Conservation (phyloP, 53 echinoderm and acorn worm genomes). For the Stichopus horrens region DNA sequence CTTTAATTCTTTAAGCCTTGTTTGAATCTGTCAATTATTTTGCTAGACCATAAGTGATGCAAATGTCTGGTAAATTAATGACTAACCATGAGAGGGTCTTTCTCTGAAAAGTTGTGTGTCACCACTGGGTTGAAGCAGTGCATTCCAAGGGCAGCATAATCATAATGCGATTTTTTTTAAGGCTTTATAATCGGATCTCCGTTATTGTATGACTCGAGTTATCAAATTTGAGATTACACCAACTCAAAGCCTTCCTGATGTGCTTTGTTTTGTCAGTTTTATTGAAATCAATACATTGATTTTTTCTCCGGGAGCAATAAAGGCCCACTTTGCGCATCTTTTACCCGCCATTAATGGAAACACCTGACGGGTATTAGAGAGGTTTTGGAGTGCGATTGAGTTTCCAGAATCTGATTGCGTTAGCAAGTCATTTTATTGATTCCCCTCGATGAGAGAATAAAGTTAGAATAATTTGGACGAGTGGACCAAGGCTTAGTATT, state of each 20-base stretch:
- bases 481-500: conserved; percentile 35
- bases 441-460: conserved; percentile 14
- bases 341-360: conserved; percentile 37
- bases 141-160: conserved; percentile 28
- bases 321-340: conserved; percentile 29
- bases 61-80: not conserved
- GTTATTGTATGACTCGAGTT: conserved; percentile 9
- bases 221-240: conserved; percentile 40
- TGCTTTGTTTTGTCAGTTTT: conserved; percentile 35
- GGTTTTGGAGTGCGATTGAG: conserved; percentile 22
- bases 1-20: too few relatives aligned
- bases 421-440: conserved; percentile 40
- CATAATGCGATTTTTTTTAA: not conserved
- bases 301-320: conserved; percentile 18
- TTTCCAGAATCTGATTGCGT: conserved; percentile 39
- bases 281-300: conserved; percentile 44
- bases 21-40: too few relatives aligned
- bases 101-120: conserved; percentile 21
- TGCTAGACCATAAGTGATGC: too few relatives aligned
- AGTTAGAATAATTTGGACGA: conserved; percentile 22
- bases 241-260: conserved; percentile 4
- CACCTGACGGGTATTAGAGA: conserved; percentile 42
- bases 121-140: not conserved
- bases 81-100: not conserved
- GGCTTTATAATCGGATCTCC: not conserved